Conservation (phyloP, 1,140 invertebrate genomes). For the Pollicipes pollicipes region DNA sequence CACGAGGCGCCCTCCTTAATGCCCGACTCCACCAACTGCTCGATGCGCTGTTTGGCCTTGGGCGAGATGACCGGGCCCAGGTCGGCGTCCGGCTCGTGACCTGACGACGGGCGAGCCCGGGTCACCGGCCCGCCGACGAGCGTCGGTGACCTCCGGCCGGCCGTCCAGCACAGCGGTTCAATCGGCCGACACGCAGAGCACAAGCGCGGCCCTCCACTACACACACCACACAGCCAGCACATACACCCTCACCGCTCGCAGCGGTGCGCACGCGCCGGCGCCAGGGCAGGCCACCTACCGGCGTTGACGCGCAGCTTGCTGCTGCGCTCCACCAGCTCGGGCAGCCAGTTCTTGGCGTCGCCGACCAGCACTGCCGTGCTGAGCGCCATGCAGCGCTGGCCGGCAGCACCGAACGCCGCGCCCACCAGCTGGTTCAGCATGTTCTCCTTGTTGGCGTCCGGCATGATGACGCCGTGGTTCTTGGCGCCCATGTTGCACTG, state of each 20-base stretch:
- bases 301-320: conserved; percentile 84
- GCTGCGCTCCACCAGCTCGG: conserved; percentile 72
- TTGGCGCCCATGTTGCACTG: conserved; percentile 99
- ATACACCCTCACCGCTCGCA: too few relatives aligned
- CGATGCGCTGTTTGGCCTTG: conserved; percentile 71
- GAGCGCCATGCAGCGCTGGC: conserved; percentile 80
- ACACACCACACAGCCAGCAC: too few relatives aligned
- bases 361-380: conserved; percentile 95
- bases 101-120: conserved; percentile 25
- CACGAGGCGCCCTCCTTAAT: conserved; percentile 77
- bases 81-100: conserved; percentile 78
- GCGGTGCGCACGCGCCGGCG: too few relatives aligned
- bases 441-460: conserved; percentile 94
- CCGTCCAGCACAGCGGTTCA: too few relatives aligned
- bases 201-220: neutral
- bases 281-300: conserved; percentile 30
- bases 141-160: too few relatives aligned
- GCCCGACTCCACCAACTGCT: conserved; percentile 66
- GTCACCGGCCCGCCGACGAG: too few relatives aligned
- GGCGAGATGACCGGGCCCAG: conserved; percentile 93
- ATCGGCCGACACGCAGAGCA: neutral
- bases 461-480: conserved; percentile 92
- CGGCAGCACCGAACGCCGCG: conserved; percentile 79
- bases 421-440: conserved; percentile 85
- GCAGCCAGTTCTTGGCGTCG: conserved; percentile 81